Conservation (phyloP, 2,888 invertebrate genomes). For the Plagodis dolabraria region DNA sequence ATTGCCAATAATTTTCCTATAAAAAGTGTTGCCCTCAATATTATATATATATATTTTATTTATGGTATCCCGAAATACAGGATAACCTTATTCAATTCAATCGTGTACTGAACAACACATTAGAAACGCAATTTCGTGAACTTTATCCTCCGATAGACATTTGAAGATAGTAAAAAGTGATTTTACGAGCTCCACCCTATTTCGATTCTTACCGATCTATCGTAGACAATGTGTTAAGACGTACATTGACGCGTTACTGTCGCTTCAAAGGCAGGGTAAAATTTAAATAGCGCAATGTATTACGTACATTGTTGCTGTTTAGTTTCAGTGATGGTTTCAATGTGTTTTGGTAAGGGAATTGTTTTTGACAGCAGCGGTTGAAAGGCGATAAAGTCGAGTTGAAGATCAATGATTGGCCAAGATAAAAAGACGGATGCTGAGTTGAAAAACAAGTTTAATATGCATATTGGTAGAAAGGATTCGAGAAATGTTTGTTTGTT, state of each 20-base stretch:
- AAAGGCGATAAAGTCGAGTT: conserved; percentile 34
- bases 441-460: conserved; percentile 18
- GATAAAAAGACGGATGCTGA: conserved; percentile 28
- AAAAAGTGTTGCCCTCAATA: no score
- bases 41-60: no score
- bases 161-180: conserved; percentile 46
- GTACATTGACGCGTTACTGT: conserved; percentile 37
- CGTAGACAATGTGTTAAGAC: conserved; percentile 7
- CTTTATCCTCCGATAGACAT: conserved; percentile 41
- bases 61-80: background rate
- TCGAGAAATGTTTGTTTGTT: background rate
- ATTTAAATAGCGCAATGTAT: conserved; percentile 33
- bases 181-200: conserved; percentile 41
- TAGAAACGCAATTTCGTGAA: conserved; percentile 38
- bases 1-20: no score
- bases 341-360: conserved; percentile 28
- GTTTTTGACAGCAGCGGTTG: conserved; percentile 40
- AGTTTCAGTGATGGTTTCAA: conserved; percentile 22
- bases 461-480: conserved; percentile 3
- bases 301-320: conserved; percentile 9
- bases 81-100: conserved; percentile 16
- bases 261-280: conserved; percentile 23
- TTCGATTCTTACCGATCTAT: conserved; percentile 7
- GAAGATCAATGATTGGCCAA: conserved; percentile 31
- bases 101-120: conserved; percentile 25